Percentiles rank a stretch among this genome's conserved stretches.
phyloP scores from a whole-genome alignment of 64 coral and sea anemone genomes.

The Anthopleura sola region DNA sequence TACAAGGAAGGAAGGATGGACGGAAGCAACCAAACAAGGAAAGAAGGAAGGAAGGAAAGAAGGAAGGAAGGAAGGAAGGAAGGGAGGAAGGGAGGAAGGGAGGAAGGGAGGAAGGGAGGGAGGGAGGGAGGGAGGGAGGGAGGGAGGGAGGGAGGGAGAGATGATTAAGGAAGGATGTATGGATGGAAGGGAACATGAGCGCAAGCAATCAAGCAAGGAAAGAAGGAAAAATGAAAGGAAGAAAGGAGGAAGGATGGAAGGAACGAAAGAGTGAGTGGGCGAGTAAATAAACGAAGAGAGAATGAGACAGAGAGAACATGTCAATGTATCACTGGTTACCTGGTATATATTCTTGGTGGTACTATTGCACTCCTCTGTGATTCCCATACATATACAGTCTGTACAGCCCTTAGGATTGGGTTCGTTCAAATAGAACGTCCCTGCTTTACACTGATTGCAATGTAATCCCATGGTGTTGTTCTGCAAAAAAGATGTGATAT shows the following conservation, averaged over 20 bases:
- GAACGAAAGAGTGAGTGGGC: neutral
- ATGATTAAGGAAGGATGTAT: too few species aligned
- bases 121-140: neutral
- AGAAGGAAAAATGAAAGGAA: neutral
- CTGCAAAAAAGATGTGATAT: conserved; percentile 21
- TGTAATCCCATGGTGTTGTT: conserved; percentile 74
- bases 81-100: neutral
- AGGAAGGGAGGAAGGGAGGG: neutral
- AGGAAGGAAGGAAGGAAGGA: neutral
- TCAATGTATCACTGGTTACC: too few species aligned
- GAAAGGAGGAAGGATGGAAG: neutral
- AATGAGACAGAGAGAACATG: too few species aligned
- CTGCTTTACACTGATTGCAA: conserved; percentile 57
- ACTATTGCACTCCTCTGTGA: conserved; percentile 72
- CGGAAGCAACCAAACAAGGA: too few species aligned
- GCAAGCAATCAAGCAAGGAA: neutral
- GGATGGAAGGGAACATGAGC: too few species aligned
- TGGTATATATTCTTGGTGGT: conserved; percentile 51
- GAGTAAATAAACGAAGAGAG: neutral
- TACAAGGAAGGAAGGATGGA: neutral
- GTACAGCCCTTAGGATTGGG: conserved; percentile 80
- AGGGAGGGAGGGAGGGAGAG: too few species aligned
- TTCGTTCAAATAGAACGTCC: conserved; percentile 71
- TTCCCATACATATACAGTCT: conserved; percentile 85
- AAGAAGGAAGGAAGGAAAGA: neutral